These are phyloP conservation scores for Akabosia matsudoensis DNA, from an alignment of 1,140 invertebrate species.

Conservation along the genomic window DNA sequence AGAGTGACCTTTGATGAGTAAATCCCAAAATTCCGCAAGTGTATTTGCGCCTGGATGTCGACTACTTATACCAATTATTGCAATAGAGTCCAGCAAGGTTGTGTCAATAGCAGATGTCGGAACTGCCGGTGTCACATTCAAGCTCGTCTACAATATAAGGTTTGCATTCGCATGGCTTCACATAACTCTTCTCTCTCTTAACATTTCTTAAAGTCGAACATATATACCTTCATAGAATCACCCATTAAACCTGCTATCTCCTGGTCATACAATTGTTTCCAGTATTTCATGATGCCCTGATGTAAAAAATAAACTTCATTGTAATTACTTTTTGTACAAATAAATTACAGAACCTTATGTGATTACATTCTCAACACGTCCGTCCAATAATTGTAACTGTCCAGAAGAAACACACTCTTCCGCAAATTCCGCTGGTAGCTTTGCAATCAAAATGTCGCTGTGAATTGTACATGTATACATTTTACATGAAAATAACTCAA, in stretches of 20 bases:
- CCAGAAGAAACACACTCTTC: neutral
- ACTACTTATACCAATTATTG: conserved; percentile 24
- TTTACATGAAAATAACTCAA: neutral
- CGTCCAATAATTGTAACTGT: no score
- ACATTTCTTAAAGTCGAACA: neutral
- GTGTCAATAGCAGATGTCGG: neutral
- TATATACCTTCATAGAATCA: neutral
- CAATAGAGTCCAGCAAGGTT: neutral
- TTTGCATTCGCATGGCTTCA: neutral
- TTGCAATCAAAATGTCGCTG: conserved; percentile 2
- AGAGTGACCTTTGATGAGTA: neutral
- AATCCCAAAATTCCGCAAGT: conserved; percentile 22
- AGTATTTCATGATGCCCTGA: neutral
- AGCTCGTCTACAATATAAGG: neutral
- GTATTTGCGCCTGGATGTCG: conserved; percentile 3
- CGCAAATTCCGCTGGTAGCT: neutral
- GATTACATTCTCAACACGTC: no score
- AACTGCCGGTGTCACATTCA: neutral
- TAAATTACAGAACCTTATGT: no score
- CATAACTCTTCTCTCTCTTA: neutral
- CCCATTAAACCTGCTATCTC: no score
- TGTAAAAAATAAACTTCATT: no score
- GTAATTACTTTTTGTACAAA: no score
- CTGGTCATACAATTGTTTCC: neutral
- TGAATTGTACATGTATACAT: neutral